Evolutionary conservation across 2,113 vertebrate species (phyloP), one percentile per base, ranked within the genome.

Genomic region (Cochlearius cochlearius): DNA sequence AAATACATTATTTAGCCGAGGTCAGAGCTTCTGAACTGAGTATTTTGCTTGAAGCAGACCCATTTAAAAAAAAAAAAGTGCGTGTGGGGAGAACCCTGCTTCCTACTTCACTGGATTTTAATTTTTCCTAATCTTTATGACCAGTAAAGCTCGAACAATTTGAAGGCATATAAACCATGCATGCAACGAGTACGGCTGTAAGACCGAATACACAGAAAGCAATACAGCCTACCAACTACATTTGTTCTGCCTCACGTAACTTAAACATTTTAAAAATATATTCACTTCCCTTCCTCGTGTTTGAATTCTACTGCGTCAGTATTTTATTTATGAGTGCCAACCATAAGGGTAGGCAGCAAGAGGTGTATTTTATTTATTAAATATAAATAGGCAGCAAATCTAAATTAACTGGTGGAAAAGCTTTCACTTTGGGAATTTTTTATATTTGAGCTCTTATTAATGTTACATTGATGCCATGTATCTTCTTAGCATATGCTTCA

Each of bases 361-460:
- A 88, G 39, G 67, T 32, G 41, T 62, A 84, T 87, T 85, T 92
- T 75, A 84, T 95, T 93, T 97, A 91, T 89, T 73, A 87, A 90
- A 92, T 50, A 85, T 60, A 95, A 93, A 67, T 41, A 85, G 79
- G 86, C 69, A 96, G 45, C 66, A 94, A 82, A 95, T 75, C 66
- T 92, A 69, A 92, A 94, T 88, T 69, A 94, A 55, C 30, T 7
- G 41, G 32, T 20, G 19, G 62, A 69, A 95, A 94, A 94, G n/a
- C 29, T 87, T 81, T 79, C 66, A 50, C 45, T 92, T 73, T 25
- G 41, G 68, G 39, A 30, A 7, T 82, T 69, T 89, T 76, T 91
- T 86, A 26, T 88, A 47, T 90, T 76, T 91, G 66, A 79, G 77
- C 50, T 91, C 77, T 95, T 91, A 86, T 88, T 95, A 91, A 76